Evolutionary conservation across 2,888 invertebrate species (phyloP), one percentile per base, ranked within the genome.

Genomic region (Tipula vernalis): DNA sequence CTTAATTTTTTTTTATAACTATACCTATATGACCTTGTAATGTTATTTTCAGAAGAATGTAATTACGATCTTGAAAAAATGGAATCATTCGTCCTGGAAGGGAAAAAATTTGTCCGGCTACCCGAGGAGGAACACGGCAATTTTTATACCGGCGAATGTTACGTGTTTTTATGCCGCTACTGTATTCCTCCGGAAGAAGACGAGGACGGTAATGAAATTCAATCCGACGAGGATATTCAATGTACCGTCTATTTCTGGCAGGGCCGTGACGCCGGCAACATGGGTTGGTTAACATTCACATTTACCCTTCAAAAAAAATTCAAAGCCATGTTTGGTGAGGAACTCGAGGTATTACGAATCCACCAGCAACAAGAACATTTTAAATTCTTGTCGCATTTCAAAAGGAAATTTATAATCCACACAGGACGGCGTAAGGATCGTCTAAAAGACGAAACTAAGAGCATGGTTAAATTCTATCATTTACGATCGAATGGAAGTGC

Each of bases 241-340:
- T 98, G 98, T 92, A 97, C 98, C 86, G 99, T 99, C n/a, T 99
- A 99, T 92, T 99, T 99, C 93, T 99, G 99, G 99, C 99, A 99
- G 92, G 99, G 99, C 0, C 93, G 97, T 86, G 96, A 98, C 90
- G 99, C 99, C 2, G 96, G 96, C 88, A 99, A 99, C 92, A 99
- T 99, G 99, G 99, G 99, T 87, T 99, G 99, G 99, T 93, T 99
- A 0, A 99, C 98, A 0, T 99, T 99, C 92, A 99, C 99, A 0
- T 99, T 99, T 92, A 98, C 98, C 88, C 93, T 97, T 89, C 96
- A 97, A 91, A 98, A 97, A 91, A 98, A 97, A 91, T 98, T 98
- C 91, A 97, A 97, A 90, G 93, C 95, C 0, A 92, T 97, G 89
- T 98, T 98, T 89, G 95, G 96, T 13, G 97, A 97, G 90, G 97